Evolutionary conservation across 2,797 vertebrate genomes (phyloP), one percentile per base, ranked within the genome.

Genomic region (Argentina silus): DNA sequence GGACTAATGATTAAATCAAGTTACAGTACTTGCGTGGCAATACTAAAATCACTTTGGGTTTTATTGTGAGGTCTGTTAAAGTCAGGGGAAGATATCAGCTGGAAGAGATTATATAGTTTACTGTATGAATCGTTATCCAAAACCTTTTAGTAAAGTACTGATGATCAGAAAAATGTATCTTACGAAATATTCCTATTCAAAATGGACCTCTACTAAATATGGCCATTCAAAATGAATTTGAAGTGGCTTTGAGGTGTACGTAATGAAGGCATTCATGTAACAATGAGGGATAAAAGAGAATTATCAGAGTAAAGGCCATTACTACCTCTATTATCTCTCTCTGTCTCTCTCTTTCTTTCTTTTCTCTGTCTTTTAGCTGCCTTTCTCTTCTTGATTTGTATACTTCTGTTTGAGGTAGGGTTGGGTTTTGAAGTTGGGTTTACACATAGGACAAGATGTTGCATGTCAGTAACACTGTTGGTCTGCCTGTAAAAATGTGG

Each of bases 211-310:
- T 77, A 44, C 1, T 42, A n/a, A 19, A 62, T 42, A 56, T 6
- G 11, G 1, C 42, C 47, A 19, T 75, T 76, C 10, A 17, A 64
- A 72, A 53, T 1, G 3, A 44, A n/a, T 77, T 75, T 48, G 61
- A 70, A 77, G 68, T 0, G 53, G 43, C 27, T 72, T 1, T 42
- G 10, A 69, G 21, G 19, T 11, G 47, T 17, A 27, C 45, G 12
- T 4, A 15, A 66, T 23, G 21, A 27, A 51, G 48, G 48, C 11
- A 12, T 51, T 51, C 11, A 1, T 51, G 0, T 5, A 5, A 3
- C 59, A 23, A 61, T 27, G 9, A 47, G 17, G 36, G n/a, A 45
- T 36, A 43, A 64, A 44, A 45, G 17, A 19, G 17, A 1, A 44
- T n/a, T 19, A 17, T 7, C 7, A 36, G 61, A 43, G 27, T 57